A percentile compares a stretch with the other conserved stretches of the same genome.
phyloP scores from a whole-genome alignment of 2,797 vertebrate species.

The Sorex maritimensis region DNA sequence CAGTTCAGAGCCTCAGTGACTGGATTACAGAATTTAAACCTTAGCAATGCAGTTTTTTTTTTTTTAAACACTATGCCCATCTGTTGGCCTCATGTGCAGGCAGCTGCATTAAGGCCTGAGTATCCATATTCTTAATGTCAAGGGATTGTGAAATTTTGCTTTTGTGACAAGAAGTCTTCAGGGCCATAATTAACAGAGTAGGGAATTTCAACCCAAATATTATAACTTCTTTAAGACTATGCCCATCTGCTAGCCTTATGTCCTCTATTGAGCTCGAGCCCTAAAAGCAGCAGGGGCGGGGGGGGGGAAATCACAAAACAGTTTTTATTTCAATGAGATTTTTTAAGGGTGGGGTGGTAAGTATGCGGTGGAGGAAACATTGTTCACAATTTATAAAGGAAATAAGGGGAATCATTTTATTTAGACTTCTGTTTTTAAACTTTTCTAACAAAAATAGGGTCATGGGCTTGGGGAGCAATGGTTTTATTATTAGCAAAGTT shows the following conservation, averaged over 20 bases:
- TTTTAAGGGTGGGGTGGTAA: background rate
- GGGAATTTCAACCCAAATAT: conserved; percentile 82
- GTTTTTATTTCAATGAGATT: conserved; percentile 57
- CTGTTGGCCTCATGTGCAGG: conserved; percentile 78
- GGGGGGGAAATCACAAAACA: background rate
- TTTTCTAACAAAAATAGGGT: background rate
- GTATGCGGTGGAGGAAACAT: background rate
- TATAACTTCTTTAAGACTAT: conserved; percentile 78
- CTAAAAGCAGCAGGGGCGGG: conserved; percentile 44
- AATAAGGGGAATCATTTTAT: background rate
- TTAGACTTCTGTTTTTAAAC: background rate
- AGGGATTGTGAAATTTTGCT: conserved; percentile 77
- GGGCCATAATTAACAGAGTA: conserved; percentile 76
- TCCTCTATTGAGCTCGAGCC: conserved; percentile 40
- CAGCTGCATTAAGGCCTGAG: conserved; percentile 60
- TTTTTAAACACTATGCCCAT: conserved; percentile 56
- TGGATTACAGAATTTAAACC: conserved; percentile 24
- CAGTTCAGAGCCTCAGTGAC: background rate
- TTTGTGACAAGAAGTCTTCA: conserved; percentile 81
- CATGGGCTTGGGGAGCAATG: background rate
- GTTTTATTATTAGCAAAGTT: background rate
- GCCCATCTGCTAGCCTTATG: conserved; percentile 83
- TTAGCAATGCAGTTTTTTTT: background rate
- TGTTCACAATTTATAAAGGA: background rate
- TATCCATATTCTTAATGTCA: conserved; percentile 77